phyloP scores from a whole-genome alignment of 2,113 vertebrate genomes.

The Clarias gariepinus region DNA sequence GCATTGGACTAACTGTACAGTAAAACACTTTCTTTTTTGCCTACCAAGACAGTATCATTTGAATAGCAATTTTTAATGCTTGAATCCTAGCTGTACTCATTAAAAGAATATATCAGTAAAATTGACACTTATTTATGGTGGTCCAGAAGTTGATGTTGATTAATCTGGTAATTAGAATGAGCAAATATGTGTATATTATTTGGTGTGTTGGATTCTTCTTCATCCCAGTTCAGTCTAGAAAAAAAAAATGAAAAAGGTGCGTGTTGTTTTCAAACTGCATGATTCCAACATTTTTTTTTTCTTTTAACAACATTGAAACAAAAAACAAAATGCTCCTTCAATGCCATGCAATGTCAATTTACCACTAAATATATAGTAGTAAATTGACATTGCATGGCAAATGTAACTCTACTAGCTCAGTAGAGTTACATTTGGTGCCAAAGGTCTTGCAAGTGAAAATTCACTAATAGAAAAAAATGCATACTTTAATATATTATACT shows the following conservation, averaged over 20 bases:
- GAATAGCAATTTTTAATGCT: conserved; percentile 8
- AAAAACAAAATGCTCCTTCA: conserved; percentile 18
- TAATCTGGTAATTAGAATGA: neutral
- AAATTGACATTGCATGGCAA: too few species aligned
- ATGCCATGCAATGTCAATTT: conserved; percentile 1
- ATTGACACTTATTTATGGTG: neutral
- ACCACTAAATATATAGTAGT: too few species aligned
- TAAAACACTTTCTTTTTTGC: conserved; percentile 20
- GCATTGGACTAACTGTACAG: conserved; percentile 44
- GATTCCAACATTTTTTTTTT: neutral
- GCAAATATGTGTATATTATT: neutral
- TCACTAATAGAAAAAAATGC: neutral
- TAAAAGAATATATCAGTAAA: conserved; percentile 4
- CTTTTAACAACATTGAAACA: neutral
- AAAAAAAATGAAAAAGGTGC: neutral
- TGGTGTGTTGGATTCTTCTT: neutral
- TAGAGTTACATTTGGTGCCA: conserved; percentile 50
- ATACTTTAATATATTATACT: neutral
- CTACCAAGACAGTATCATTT: conserved; percentile 23
- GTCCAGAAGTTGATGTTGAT: neutral
- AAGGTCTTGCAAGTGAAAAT: conserved; percentile 46
- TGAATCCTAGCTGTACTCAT: conserved; percentile 3
- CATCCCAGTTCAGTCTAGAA: neutral
- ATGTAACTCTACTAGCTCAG: conserved; percentile 17
- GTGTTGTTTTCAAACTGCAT: conserved; percentile 12